Evolutionary conservation across 1,140 invertebrate species (phyloP), one percentile per base, ranked within the genome.

Genomic region (Drosophila punjabiensis): DNA sequence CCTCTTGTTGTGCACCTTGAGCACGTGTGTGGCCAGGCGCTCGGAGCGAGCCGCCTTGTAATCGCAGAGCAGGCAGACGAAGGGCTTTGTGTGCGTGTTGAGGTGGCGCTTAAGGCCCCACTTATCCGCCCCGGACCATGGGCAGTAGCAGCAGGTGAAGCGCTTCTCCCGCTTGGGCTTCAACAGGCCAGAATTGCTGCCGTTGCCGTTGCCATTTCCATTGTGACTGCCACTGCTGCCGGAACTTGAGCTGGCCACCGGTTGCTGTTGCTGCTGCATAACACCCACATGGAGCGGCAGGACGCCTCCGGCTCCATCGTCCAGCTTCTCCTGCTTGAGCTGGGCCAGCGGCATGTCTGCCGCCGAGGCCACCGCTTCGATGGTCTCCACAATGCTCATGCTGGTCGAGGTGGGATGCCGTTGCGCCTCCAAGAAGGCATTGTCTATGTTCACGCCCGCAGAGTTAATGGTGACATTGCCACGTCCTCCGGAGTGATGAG

Each of bases 71-170:
- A 96, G 95, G 93, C 98, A 98, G 13, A 96, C 96, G 92, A 97
- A 98, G 18, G 97, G 97, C 93, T 98, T 98, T 82, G 98, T 95
- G 93, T 98, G 98, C 18, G 97, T 98, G 93, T 98, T 98, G 58
- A 98, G 94, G 93, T 98, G 98, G 10, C 97, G 95, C 93, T 98
- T 98, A 58, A 98, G 93, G 80, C 97, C 98, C 98, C 97, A 98
- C 89, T 98, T 98, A 93, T 98, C 97, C n/a, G 97, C 97, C 1
- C 97, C 97, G 18, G 96, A 96, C 97, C 97, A 98, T 4, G 97
- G 95, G 93, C 97, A 98, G 90, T 97, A 98, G 81, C 96, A 96
- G 93, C 97, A 98, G 53, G 95, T 95, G 93, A 97, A 98, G 80
- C 96, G 94, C 70, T 95, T 94, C 82, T 95, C 94, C 9, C 94